Percentiles rank a stretch among this genome's conserved stretches.
Evolutionary conservation across 2,797 vertebrate genomes (phyloP).

Genomic region (Philypnodon macrostomus): DNA sequence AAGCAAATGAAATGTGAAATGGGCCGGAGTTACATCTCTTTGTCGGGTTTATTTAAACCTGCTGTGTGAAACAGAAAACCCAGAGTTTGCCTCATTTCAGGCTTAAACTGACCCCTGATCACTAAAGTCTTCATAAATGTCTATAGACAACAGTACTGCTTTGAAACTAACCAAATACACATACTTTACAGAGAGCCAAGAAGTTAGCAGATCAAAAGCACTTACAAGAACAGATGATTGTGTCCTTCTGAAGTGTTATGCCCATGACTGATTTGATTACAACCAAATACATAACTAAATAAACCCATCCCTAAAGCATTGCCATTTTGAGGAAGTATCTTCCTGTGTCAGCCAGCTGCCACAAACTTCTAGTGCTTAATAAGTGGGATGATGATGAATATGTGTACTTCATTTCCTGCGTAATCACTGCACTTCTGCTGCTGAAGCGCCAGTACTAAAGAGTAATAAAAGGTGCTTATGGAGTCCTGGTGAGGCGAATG

Average conservation of each 20-base stretch:
- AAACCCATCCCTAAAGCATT: not conserved
- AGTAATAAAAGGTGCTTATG: conserved; percentile 40
- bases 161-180: no score
- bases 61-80: no score
- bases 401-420: conserved; percentile 43
- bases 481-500: conserved; percentile 21
- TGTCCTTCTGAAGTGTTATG: not conserved
- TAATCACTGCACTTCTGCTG: conserved; percentile 24
- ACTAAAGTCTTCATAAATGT: no score
- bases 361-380: conserved; percentile 12
- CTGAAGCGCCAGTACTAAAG: conserved; percentile 15
- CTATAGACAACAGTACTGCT: no score
- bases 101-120: no score
- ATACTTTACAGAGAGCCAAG: no score
- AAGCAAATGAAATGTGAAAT: no score
- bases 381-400: conserved; percentile 24
- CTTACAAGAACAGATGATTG: not conserved
- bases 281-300: not conserved
- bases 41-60: no score
- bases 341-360: conserved; percentile 11
- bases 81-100: no score
- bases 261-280: conserved; percentile 4
- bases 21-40: no score
- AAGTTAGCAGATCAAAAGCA: not conserved
- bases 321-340: conserved; percentile 1